Conservation (phyloP, 2,113 vertebrate species). For the Takifugu bimaculatus region DNA sequence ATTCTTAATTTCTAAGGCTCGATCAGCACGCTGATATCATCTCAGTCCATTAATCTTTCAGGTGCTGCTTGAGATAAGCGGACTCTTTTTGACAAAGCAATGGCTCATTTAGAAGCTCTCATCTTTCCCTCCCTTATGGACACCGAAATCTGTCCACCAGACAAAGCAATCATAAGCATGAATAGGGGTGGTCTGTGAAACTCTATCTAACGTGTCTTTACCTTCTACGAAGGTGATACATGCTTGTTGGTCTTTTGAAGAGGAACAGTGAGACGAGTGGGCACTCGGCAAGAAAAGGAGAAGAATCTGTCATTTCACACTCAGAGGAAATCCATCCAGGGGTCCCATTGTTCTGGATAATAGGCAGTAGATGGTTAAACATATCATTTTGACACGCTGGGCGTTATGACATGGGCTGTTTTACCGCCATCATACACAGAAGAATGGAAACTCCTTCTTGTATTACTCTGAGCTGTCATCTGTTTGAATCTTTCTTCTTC, state of each 20-base stretch:
- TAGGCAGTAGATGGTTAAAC: slow-evolving; percentile 62
- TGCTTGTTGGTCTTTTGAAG: slow-evolving; percentile 59
- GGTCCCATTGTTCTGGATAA: slow-evolving; percentile 62
- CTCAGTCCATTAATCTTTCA: slow-evolving; percentile 61
- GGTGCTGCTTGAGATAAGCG: slow-evolving; percentile 62
- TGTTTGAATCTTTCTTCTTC: slow-evolving; percentile 11
- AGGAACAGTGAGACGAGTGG: slow-evolving; percentile 52
- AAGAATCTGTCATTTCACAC: slow-evolving; percentile 71
- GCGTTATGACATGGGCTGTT: slow-evolving; percentile 64
- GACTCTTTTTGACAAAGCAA: slow-evolving; percentile 66
- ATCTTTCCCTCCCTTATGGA: slow-evolving; percentile 64
- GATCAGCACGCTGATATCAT: slow-evolving; percentile 60
- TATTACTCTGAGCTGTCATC: slow-evolving; percentile 40
- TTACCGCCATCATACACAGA: slow-evolving; percentile 56
- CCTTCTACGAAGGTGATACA: slow-evolving; percentile 69
- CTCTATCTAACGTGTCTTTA: slow-evolving; percentile 57
- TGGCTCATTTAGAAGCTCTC: slow-evolving; percentile 66
- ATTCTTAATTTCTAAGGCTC: not conserved
- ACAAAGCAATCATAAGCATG: slow-evolving; percentile 71
- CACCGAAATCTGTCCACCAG: slow-evolving; percentile 57
- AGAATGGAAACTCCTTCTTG: slow-evolving; percentile 54
- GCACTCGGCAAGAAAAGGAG: slow-evolving; percentile 54
- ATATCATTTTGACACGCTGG: slow-evolving; percentile 69
- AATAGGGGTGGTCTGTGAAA: slow-evolving; percentile 67
- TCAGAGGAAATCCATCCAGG: slow-evolving; percentile 59